A percentile compares a stretch with the other conserved stretches of the same genome.
Conservation (phyloP, 2,797 vertebrate genomes). For the Coregonus ussuriensis region DNA sequence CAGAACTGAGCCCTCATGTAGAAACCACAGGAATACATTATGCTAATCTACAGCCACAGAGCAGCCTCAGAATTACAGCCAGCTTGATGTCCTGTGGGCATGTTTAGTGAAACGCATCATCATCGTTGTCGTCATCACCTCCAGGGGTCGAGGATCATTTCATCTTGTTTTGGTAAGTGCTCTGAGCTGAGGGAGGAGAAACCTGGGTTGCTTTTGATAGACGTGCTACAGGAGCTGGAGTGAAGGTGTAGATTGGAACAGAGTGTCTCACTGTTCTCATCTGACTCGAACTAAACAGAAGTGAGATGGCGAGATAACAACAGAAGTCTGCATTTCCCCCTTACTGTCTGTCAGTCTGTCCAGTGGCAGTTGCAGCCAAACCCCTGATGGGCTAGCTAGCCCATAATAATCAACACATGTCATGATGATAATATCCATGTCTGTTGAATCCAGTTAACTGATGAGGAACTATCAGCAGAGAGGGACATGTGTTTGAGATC, state of each 20-base stretch:
- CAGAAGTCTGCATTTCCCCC: background rate
- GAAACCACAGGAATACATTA: constrained; percentile 3
- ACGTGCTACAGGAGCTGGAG: background rate
- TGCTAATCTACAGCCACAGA: background rate
- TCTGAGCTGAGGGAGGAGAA: background rate
- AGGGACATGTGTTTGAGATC: background rate
- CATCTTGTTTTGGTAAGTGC: background rate
- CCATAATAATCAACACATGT: background rate
- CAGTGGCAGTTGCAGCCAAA: no score
- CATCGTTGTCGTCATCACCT: background rate
- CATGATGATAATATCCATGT: background rate
- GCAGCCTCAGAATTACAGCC: background rate
- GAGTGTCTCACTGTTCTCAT: background rate
- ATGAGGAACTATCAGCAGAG: background rate
- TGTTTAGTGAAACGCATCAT: background rate
- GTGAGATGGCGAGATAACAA: background rate
- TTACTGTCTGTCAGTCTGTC: no score
- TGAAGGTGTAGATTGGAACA: background rate
- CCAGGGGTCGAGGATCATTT: background rate
- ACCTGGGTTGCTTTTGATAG: background rate
- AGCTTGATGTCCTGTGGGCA: background rate
- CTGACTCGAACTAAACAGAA: background rate
- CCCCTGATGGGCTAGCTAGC: background rate
- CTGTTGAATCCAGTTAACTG: background rate
- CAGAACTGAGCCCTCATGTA: background rate